A percentile compares a stretch with the other conserved stretches of the same genome.
Evolutionary conservation across 1,140 invertebrate genomes (phyloP).

Genomic region (Mya arenaria): DNA sequence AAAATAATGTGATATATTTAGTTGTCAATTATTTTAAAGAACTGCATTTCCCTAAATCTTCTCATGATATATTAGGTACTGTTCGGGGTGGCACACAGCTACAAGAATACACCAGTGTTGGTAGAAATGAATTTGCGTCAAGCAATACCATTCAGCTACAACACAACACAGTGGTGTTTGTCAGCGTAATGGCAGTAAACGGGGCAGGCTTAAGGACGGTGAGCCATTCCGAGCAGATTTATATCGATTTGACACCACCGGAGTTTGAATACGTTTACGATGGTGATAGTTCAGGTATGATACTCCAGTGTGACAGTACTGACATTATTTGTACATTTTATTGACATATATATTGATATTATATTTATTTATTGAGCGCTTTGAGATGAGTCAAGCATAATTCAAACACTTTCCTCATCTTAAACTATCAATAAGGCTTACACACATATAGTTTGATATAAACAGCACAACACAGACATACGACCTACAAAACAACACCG

Average conservation of each 20-base stretch:
- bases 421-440: no score
- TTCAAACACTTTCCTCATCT: not conserved
- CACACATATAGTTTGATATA: no score
- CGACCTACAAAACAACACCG: no score
- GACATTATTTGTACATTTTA: no score
- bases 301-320: no score
- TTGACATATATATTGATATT: no score
- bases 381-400: not conserved
- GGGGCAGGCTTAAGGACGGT: conserved; percentile 64
- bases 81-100: conserved; percentile 66
- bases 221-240: conserved; percentile 59
- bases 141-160: conserved; percentile 55
- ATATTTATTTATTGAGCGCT: not conserved
- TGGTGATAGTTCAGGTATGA: conserved; percentile 54
- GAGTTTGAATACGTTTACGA: conserved; percentile 58
- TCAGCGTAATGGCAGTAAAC: conserved; percentile 70
- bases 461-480: no score
- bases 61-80: conserved; percentile 62
- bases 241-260: conserved; percentile 67
- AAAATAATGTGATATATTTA: no score
- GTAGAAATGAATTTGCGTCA: conserved; percentile 59
- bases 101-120: conserved; percentile 63
- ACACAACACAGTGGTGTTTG: conserved; percentile 59
- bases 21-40: no score
- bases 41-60: no score